Conservation (phyloP, 2,113 vertebrate genomes). For the Gopherus evgoodei region DNA sequence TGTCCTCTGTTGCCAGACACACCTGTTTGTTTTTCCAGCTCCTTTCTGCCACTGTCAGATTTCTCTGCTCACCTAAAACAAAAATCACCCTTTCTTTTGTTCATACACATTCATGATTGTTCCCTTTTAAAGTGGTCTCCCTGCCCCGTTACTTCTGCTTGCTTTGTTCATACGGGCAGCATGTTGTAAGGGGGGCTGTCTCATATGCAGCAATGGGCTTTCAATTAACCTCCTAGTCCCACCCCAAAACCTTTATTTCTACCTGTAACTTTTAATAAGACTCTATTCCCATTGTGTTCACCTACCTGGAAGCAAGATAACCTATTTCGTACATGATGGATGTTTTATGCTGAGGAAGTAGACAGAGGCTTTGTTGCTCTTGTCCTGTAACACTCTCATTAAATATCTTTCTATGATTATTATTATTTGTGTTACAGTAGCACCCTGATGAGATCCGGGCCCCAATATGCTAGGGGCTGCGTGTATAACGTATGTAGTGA, state of each 20-base stretch:
- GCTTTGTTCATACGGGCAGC: neutral
- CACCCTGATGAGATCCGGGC: neutral
- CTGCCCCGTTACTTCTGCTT: neutral
- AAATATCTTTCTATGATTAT: neutral
- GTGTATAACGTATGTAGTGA: neutral
- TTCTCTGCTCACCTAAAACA: constrained; percentile 45
- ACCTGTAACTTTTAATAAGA: fast-evolving
- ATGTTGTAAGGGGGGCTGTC: neutral
- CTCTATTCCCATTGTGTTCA: neutral
- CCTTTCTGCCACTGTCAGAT: constrained; percentile 31
- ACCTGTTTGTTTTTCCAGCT: constrained; percentile 76
- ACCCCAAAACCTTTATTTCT: neutral
- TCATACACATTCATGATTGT: fast-evolving
- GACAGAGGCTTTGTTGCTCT: neutral
- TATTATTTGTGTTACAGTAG: neutral
- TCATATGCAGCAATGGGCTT: neutral
- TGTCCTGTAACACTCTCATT: neutral
- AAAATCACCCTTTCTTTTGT: neutral
- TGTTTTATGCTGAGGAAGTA: neutral
- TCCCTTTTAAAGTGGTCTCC: neutral
- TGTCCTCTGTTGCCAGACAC: constrained; percentile 41
- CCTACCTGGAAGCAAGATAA: neutral
- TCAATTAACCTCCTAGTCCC: fast-evolving
- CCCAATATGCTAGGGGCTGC: neutral
- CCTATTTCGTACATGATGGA: neutral